Conservation (phyloP, 2,797 vertebrate genomes). For the Hephaestus fuliginosus region DNA sequence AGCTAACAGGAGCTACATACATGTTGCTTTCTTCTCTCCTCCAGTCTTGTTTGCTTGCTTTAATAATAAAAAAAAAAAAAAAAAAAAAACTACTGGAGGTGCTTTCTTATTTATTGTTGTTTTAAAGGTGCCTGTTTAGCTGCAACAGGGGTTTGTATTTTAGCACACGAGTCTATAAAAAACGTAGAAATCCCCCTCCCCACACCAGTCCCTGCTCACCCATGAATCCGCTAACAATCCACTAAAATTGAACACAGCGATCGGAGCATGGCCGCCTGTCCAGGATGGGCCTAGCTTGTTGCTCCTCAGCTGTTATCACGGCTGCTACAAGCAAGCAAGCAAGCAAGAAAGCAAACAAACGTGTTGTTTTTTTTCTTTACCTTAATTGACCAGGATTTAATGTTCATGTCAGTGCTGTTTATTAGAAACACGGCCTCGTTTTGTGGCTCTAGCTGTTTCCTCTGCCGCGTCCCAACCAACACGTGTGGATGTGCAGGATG, state of each 20-base stretch:
- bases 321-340: background rate
- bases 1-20: slow-evolving; percentile 71
- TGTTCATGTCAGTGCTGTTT: rapidly evolving
- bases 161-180: background rate
- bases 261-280: slow-evolving; percentile 60
- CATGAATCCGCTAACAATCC: slow-evolving; percentile 23
- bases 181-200: too few relatives aligned
- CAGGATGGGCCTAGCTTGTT: slow-evolving; percentile 80
- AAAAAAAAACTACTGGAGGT: too few relatives aligned
- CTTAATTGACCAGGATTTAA: background rate
- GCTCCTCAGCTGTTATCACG: slow-evolving; percentile 49
- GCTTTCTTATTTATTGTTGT: too few relatives aligned
- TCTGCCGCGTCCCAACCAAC: slow-evolving; percentile 25
- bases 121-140: background rate
- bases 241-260: slow-evolving; percentile 35
- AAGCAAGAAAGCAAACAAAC: background rate
- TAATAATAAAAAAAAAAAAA: too few relatives aligned
- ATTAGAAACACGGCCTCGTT: background rate
- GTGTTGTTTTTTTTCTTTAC: background rate
- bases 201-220: background rate
- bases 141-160: background rate
- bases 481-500: slow-evolving; percentile 51
- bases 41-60: background rate
- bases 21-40: slow-evolving; percentile 65
- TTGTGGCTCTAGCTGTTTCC: background rate